Evolutionary conservation across 2,113 vertebrate genomes (phyloP).

Genomic region (Grammomys surdaster): DNA sequence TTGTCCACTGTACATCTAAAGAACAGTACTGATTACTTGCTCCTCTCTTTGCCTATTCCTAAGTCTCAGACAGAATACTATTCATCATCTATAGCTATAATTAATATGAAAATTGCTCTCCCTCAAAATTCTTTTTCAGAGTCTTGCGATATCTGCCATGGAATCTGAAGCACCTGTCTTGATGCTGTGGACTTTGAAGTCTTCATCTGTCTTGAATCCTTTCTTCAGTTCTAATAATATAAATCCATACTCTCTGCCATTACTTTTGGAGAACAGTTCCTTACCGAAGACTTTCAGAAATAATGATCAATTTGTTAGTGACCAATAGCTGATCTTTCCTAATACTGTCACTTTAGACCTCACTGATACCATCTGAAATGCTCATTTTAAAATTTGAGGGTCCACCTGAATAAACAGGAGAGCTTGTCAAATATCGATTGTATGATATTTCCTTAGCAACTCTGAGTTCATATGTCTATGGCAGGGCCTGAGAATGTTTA

Average conservation of each 20-base stretch:
- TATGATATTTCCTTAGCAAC: background rate
- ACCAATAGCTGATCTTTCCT: background rate
- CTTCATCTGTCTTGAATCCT: background rate
- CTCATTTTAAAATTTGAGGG: background rate
- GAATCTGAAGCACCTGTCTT: background rate
- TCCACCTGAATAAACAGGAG: background rate
- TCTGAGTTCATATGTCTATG: background rate
- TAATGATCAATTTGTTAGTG: background rate
- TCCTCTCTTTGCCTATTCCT: background rate
- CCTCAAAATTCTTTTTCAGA: background rate
- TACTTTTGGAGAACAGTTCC: background rate
- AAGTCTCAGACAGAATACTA: background rate
- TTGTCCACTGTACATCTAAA: background rate
- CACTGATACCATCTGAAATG: background rate
- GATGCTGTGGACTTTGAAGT: background rate
- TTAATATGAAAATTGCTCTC: background rate
- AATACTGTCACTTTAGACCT: background rate
- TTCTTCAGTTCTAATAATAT: background rate
- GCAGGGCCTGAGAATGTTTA: background rate
- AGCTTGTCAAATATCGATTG: background rate
- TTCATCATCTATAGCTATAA: background rate
- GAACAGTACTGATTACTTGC: fast-evolving
- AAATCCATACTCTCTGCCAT: background rate
- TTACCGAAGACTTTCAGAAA: background rate
- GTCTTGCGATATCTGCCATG: background rate